Evolutionary conservation across 92 coral and sea anemone species (phyloP).

Genomic region (Umimayanthus kanabou): DNA sequence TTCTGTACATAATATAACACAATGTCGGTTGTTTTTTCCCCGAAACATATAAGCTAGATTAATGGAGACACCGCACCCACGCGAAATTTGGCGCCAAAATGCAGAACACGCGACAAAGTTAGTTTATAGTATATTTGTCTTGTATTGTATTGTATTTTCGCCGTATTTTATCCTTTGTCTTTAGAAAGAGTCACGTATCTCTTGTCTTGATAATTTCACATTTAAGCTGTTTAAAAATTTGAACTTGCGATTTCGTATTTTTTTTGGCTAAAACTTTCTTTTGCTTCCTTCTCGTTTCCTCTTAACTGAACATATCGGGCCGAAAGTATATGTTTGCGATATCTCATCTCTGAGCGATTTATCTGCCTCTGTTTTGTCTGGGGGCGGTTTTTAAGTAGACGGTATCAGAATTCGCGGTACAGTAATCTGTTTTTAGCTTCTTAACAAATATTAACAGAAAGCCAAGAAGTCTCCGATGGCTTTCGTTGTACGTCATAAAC

Average conservation of each 20-base stretch:
- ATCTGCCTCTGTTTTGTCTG: constrained; percentile 7
- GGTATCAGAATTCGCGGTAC: not conserved
- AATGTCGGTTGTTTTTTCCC: not conserved
- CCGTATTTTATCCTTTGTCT: not conserved
- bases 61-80: not conserved
- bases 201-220: too few species aligned
- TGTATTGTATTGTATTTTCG: not conserved
- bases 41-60: too few species aligned
- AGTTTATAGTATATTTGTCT: too few species aligned
- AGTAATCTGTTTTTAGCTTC: not conserved
- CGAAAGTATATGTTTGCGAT: not conserved
- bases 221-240: too few species aligned
- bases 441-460: not conserved
- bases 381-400: not conserved
- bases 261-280: not conserved
- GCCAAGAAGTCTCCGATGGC: not conserved
- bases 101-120: not conserved
- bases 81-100: not conserved
- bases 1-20: not conserved
- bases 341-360: not conserved
- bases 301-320: not conserved
- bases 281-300: not conserved
- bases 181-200: not conserved
- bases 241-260: not conserved
- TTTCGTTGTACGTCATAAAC: not conserved